phyloP scores from a whole-genome alignment of 2,113 vertebrate genomes.

The Coptodon rendalli region DNA sequence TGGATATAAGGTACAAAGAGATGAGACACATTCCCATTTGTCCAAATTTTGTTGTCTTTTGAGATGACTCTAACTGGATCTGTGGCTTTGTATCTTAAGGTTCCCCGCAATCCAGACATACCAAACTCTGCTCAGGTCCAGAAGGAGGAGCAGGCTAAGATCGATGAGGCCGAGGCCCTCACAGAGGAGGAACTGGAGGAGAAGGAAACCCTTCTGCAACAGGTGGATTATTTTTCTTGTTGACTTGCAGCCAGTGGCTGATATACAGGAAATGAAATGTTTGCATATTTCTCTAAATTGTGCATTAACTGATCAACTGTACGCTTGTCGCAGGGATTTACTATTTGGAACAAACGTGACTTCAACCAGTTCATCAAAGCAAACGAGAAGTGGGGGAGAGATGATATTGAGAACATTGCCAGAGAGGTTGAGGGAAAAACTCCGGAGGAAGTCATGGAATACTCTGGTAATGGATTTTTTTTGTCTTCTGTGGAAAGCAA shows the following conservation, averaged over 20 bases:
- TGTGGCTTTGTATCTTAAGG: slow-evolving; percentile 62
- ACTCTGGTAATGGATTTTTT: slow-evolving; percentile 79
- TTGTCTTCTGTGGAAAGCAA: background rate
- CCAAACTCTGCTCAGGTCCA: slow-evolving; percentile 90
- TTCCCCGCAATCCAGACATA: slow-evolving; percentile 92
- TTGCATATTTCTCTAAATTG: background rate
- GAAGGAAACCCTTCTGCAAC: slow-evolving; percentile 94
- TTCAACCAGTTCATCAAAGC: slow-evolving; percentile 99
- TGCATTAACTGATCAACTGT: background rate
- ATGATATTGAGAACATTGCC: slow-evolving; percentile 98
- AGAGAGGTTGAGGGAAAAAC: slow-evolving; percentile 97
- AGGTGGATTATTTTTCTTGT: slow-evolving; percentile 67
- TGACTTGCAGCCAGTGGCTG: background rate
- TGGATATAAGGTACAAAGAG: slow-evolving; percentile 87
- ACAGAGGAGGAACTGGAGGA: slow-evolving; percentile 96
- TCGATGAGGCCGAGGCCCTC: slow-evolving; percentile 93
- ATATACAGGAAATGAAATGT: background rate
- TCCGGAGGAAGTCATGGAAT: slow-evolving; percentile 97
- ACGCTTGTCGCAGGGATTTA: slow-evolving; percentile 81
- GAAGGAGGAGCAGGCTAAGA: slow-evolving; percentile 96
- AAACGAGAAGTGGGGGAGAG: slow-evolving; percentile 98
- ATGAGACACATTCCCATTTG: background rate
- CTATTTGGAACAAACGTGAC: slow-evolving; percentile 98
- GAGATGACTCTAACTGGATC: background rate
- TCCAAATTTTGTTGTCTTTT: background rate